A percentile compares a stretch with the other conserved stretches of the same genome.
These are phyloP conservation scores for Drosophila littoralis DNA, from an alignment of 1,140 invertebrate genomes.

Conservation along the genomic window DNA sequence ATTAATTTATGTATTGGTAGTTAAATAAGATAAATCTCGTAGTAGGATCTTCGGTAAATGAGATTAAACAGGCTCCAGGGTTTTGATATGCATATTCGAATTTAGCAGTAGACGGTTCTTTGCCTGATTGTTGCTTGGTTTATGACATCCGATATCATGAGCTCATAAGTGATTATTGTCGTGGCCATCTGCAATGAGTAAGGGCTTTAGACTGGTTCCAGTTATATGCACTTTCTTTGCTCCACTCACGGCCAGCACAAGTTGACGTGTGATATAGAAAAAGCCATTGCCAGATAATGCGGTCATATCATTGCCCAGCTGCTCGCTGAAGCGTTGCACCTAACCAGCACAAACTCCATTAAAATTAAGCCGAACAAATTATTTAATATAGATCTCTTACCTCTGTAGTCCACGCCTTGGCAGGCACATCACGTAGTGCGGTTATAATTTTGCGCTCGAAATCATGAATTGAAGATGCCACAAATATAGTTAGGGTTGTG, in stretches of 20 bases:
- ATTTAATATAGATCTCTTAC: conserved; percentile 61
- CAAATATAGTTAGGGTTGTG: conserved; percentile 86
- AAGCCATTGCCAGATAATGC: conserved; percentile 87
- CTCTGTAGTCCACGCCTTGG: conserved; percentile 86
- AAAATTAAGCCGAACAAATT: no score
- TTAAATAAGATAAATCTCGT: no score
- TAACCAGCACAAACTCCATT: neutral
- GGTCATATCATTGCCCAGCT: conserved; percentile 86
- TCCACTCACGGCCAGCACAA: conserved; percentile 85
- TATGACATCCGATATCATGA: conserved; percentile 85
- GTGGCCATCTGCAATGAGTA: conserved; percentile 85
- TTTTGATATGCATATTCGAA: no score
- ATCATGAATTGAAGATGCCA: conserved; percentile 87
- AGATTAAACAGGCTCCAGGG: neutral
- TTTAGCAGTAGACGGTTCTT: conserved; percentile 74
- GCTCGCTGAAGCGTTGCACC: conserved; percentile 86
- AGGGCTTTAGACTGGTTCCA: neutral
- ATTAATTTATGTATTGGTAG: no score
- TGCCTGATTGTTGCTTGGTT: conserved; percentile 74
- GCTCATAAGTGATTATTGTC: conserved; percentile 88
- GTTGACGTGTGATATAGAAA: conserved; percentile 87
- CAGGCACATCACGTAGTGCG: conserved; percentile 86
- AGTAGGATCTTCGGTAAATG: no score
- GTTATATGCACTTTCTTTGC: neutral
- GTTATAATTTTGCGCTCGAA: conserved; percentile 86